Conservation (phyloP, 1,140 invertebrate genomes). For the Metaphire vulgaris region DNA sequence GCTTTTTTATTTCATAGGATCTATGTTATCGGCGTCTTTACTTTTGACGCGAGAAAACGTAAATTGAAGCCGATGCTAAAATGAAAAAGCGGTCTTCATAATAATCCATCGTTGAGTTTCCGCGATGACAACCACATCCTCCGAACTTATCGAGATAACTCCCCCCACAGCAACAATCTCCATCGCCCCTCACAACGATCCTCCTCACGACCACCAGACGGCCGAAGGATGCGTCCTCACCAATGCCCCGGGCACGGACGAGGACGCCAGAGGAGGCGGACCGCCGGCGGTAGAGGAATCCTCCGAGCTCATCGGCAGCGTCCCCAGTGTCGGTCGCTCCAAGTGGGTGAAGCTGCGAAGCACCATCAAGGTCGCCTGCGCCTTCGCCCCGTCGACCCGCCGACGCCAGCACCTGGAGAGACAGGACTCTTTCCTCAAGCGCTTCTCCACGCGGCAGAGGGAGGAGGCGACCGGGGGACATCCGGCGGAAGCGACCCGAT, state of each 20-base stretch:
- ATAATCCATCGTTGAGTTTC: no score
- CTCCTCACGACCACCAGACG: not conserved
- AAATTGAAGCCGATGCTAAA: no score
- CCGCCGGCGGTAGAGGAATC: not conserved
- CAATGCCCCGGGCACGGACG: not conserved
- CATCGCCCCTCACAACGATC: not conserved
- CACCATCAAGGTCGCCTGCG: slow-evolving; percentile 82
- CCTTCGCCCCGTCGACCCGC: slow-evolving; percentile 58
- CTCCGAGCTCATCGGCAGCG: not conserved
- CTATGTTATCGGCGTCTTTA: no score
- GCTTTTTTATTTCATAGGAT: no score
- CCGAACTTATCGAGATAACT: no score
- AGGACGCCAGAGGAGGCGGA: not conserved
- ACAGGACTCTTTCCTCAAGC: slow-evolving; percentile 87
- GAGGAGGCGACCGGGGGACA: slow-evolving; percentile 27
- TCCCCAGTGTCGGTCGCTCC: no score
- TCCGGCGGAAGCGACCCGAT: slow-evolving; percentile 26
- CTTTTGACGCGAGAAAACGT: no score
- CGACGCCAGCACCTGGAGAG: slow-evolving; percentile 79
- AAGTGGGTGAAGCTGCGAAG: slow-evolving; percentile 85
- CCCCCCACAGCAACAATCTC: no score
- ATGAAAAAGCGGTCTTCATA: no score
- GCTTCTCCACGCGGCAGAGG: slow-evolving; percentile 79
- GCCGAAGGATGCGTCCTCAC: not conserved
- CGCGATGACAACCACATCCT: no score